Evolutionary conservation across 2,888 invertebrate species (phyloP), one percentile per base, ranked within the genome.

Genomic region (Mythimna albipuncta): DNA sequence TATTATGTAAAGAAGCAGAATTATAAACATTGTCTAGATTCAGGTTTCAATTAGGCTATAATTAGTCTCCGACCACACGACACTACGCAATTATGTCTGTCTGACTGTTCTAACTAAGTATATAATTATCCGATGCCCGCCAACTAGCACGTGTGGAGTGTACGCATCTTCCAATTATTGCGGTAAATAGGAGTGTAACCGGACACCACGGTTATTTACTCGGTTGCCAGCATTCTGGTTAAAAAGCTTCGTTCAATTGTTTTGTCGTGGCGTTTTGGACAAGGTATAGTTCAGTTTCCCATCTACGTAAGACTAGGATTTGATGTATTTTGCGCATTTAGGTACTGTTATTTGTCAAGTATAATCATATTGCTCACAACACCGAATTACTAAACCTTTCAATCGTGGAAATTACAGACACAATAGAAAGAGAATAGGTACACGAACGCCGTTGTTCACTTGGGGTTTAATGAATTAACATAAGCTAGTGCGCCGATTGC

Each of bases 1-100:
- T 26, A 26, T 26, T 26, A 44, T 44, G 41, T 44, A 1, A 44
- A 11, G 11, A 7, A 58, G 10, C 16, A n/a, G 38, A 5, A 59
- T 58, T 32, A 57, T 50, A 64, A 50, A 75, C 35, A 26, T 26
- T 64, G 32, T 41, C 57, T 57, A 75, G 50, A 58, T 32, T 57
- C 32, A 41, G 50, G 21, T 50, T 64, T 65, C 19, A 73, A 50
- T 73, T 58, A 41, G 21, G 2, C 16, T 44, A 66, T 76, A 26
- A 75, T 75, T 65, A 73, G 75, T 52, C 41, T 21, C 35, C 9
- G 6, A 64, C n/a, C 58, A 73, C 76, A 76, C 11, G 58, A 73
- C 52, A 66, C 76, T 76, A 66, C 77, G 54, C 73, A 65, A 72
- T 57, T 65, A 65, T 44, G 44, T 58, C 35, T 52, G 57, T 38